Conservation (phyloP, 2,888 invertebrate genomes). For the Hybos culiciformis region DNA sequence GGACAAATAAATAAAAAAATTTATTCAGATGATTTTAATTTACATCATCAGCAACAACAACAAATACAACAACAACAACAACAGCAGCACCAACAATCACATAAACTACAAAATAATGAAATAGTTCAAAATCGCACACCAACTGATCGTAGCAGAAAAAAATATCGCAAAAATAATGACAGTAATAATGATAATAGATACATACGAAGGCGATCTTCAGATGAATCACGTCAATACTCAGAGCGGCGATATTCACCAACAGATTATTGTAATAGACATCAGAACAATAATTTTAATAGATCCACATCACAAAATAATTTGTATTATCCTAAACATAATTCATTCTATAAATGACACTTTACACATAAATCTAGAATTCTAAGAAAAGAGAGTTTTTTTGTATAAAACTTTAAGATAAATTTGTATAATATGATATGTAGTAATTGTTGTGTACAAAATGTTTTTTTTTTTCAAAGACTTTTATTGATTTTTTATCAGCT, state of each 20-base stretch:
- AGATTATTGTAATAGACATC: background rate
- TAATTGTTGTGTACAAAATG: no score
- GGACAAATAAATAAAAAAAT: no score
- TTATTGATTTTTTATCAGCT: no score
- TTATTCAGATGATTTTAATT: background rate
- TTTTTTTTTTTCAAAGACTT: no score
- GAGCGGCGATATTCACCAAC: background rate
- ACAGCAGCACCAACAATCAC: constrained; percentile 1
- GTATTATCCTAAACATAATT: constrained; percentile 27
- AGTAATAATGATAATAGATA: constrained; percentile 1
- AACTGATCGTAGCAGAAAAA: background rate
- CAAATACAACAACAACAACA: background rate
- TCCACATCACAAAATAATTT: constrained; percentile 53
- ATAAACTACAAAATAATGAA: no score
- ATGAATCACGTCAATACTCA: constrained; percentile 11
- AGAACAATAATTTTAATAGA: background rate
- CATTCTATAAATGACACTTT: background rate
- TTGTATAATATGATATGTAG: no score
- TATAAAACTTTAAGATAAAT: no score
- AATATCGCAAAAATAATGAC: constrained; percentile 8
- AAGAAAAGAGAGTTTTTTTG: no score
- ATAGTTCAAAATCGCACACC: background rate
- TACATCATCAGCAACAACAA: constrained; percentile 8
- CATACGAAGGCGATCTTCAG: constrained; percentile 33
- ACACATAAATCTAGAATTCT: no score